Evolutionary conservation across 2,888 invertebrate species (phyloP).

Genomic region (Axea sp.): DNA sequence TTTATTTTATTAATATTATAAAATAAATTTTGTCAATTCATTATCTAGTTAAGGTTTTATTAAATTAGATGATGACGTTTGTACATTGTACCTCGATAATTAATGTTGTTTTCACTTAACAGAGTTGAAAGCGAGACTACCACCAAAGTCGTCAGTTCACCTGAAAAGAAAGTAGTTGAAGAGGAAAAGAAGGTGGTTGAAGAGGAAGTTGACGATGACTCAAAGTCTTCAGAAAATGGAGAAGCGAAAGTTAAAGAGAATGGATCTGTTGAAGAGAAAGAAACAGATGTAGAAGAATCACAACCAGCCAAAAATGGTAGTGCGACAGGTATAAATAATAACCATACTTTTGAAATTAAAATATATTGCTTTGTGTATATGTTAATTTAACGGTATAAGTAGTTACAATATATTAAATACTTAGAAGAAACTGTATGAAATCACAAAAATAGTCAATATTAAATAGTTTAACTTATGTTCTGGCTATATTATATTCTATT

Average conservation of each 20-base stretch:
- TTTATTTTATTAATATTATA: too few relatives aligned
- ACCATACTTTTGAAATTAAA: constrained; percentile 1
- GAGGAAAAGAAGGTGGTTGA: constrained; percentile 65
- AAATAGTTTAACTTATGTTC: too few relatives aligned
- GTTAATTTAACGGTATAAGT: too few relatives aligned
- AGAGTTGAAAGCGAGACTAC: constrained; percentile 44
- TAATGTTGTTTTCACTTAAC: constrained; percentile 7
- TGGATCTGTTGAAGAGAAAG: constrained; percentile 78
- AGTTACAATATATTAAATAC: too few relatives aligned
- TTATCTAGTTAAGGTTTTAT: too few relatives aligned
- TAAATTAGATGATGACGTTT: too few relatives aligned
- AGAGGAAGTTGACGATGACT: constrained; percentile 78
- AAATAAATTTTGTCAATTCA: too few relatives aligned
- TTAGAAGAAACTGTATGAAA: too few relatives aligned
- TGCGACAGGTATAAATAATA: constrained; percentile 70
- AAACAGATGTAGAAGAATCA: constrained; percentile 77
- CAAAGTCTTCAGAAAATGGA: constrained; percentile 78
- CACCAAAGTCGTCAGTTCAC: constrained; percentile 76
- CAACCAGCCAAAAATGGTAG: constrained; percentile 79
- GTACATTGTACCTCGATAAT: not conserved
- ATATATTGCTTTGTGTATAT: too few relatives aligned
- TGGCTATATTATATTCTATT: too few relatives aligned
- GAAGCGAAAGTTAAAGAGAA: constrained; percentile 78
- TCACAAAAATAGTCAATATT: too few relatives aligned
- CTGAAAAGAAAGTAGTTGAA: constrained; percentile 80